Percentiles rank a stretch among this genome's conserved stretches.
These are phyloP conservation scores for Garra rufa DNA, from an alignment of 2,113 vertebrate species.

Conservation along the genomic window DNA sequence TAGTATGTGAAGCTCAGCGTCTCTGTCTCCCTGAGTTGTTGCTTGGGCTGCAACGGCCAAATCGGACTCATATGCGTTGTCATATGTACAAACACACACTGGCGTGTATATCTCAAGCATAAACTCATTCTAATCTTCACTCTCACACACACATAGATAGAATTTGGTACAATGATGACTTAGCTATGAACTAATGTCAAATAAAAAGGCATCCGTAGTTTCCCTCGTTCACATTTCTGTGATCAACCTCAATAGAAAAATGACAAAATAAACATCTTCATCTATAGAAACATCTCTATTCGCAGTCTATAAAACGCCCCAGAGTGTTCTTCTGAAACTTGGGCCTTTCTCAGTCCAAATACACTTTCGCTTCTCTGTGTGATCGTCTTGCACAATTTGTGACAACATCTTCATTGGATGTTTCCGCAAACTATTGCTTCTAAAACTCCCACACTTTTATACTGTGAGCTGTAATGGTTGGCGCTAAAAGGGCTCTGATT, in stretches of 20 bases:
- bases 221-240: background rate
- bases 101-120: background rate
- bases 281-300: constrained; percentile 25
- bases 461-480: background rate
- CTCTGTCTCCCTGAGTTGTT: constrained; percentile 51
- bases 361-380: background rate
- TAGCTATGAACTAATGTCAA: background rate
- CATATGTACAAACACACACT: constrained; percentile 19
- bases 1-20: constrained; percentile 42
- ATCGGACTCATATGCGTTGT: constrained; percentile 10
- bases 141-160: background rate
- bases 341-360: background rate
- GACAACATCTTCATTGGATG: background rate
- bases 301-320: background rate
- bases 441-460: constrained; percentile 10
- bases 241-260: constrained; percentile 35
- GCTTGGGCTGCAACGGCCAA: constrained; percentile 7
- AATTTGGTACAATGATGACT: background rate
- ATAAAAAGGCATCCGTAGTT: constrained; percentile 27
- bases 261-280: constrained; percentile 37
- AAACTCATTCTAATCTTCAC: background rate
- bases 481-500: background rate
- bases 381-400: background rate
- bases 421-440: background rate
- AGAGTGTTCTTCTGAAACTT: background rate